Evolutionary conservation across 2,888 invertebrate genomes (phyloP).

Genomic region (Oligia fasciuncula): DNA sequence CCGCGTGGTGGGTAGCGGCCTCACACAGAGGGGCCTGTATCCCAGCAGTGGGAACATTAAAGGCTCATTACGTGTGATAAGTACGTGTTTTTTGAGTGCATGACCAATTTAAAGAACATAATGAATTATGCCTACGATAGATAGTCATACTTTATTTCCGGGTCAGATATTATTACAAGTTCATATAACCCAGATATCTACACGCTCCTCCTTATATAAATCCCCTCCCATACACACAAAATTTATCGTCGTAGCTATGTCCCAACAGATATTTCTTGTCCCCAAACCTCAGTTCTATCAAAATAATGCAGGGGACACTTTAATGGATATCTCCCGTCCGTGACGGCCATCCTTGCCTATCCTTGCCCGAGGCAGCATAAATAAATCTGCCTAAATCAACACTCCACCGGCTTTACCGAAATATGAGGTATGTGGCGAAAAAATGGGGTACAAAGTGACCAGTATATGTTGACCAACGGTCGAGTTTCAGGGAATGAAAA

Average conservation of each 20-base stretch:
- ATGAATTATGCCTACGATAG: too few relatives aligned
- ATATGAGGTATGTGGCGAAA: constrained; percentile 44
- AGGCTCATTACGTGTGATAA: background rate
- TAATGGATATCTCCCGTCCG: constrained; percentile 62
- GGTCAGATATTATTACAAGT: background rate
- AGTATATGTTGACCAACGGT: constrained; percentile 1
- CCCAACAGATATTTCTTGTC: constrained; percentile 30
- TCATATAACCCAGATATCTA: background rate
- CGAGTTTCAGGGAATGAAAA: background rate
- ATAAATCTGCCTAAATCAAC: constrained; percentile 68
- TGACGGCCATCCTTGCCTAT: constrained; percentile 57
- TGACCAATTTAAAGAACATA: background rate
- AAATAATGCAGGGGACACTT: constrained; percentile 57
- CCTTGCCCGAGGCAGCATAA: constrained; percentile 62
- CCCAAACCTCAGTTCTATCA: constrained; percentile 43
- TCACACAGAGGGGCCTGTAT: too few relatives aligned
- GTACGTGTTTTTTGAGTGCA: background rate
- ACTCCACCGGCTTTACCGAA: constrained; percentile 52
- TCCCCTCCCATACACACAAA: background rate
- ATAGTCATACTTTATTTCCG: too few relatives aligned
- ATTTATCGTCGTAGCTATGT: constrained; percentile 4
- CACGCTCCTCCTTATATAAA: constrained; percentile 15
- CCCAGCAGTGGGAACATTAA: too few relatives aligned
- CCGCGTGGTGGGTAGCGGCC: too few relatives aligned
- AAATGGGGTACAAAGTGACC: constrained; percentile 37